phyloP scores from a whole-genome alignment of 2,113 vertebrate species.

The Oxyruncus cristatus region DNA sequence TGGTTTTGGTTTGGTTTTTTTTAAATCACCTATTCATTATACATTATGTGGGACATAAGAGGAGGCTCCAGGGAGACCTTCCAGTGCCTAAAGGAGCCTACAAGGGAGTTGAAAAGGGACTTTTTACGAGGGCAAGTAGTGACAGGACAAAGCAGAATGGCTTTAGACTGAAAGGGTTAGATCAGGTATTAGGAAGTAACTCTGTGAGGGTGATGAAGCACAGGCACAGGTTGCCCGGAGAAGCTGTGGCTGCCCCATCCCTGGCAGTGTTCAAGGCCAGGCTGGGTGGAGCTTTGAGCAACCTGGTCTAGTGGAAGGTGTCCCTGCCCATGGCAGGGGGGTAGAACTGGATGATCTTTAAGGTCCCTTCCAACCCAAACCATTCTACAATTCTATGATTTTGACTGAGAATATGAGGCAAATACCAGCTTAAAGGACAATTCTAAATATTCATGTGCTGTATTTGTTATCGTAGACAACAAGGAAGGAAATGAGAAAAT shows the following conservation, averaged over 20 bases:
- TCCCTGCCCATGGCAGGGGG: accelerated
- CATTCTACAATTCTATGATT: neutral
- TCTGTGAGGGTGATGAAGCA: neutral
- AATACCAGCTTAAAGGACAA: neutral
- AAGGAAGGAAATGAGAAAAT: neutral
- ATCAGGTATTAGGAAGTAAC: neutral
- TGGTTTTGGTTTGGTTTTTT: neutral
- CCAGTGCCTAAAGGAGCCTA: neutral
- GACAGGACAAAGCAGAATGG: neutral
- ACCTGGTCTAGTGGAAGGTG: accelerated
- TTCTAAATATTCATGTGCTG: neutral
- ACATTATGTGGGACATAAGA: neutral
- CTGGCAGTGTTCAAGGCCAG: neutral
- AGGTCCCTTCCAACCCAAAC: neutral
- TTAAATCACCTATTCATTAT: neutral
- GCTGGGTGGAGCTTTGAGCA: neutral
- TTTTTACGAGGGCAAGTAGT: neutral
- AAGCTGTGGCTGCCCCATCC: neutral
- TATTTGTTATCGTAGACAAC: accelerated
- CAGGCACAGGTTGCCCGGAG: neutral
- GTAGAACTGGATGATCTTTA: neutral
- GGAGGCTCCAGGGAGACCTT: neutral
- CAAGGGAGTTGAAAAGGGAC: neutral
- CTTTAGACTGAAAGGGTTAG: neutral
- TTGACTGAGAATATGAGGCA: neutral